phyloP scores from a whole-genome alignment of 2,113 vertebrate genomes.

The Galeopterus variegatus region DNA sequence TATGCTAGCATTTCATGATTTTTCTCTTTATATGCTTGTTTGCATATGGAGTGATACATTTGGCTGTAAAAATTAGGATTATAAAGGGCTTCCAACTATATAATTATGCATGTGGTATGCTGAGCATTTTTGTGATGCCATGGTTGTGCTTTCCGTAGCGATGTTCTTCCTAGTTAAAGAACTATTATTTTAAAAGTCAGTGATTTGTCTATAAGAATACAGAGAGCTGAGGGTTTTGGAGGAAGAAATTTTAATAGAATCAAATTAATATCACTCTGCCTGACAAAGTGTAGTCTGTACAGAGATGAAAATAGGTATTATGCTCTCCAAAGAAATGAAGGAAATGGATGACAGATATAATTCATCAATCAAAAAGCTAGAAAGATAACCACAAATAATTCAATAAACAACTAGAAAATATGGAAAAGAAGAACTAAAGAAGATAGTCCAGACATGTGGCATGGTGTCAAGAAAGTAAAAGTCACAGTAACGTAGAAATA shows the following conservation, averaged over 20 bases:
- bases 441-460: background rate
- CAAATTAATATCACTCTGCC: background rate
- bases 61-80: background rate
- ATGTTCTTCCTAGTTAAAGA: background rate
- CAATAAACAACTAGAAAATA: background rate
- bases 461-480: background rate
- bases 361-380: background rate
- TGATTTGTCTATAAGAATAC: background rate
- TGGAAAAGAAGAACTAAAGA: background rate
- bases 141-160: background rate
- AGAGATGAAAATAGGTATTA: background rate
- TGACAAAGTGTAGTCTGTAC: background rate
- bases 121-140: background rate
- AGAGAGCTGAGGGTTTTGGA: fast-evolving
- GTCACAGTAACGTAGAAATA: background rate
- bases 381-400: background rate
- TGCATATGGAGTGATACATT: background rate
- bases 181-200: background rate
- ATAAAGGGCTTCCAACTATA: background rate
- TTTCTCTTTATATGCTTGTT: background rate
- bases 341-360: background rate
- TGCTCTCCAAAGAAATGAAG: background rate
- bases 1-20: background rate
- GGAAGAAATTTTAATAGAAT: background rate
- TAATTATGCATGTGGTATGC: background rate